Evolutionary conservation across 1,140 invertebrate genomes (phyloP), one percentile per base, ranked within the genome.

Genomic region (Bombus polaris): DNA sequence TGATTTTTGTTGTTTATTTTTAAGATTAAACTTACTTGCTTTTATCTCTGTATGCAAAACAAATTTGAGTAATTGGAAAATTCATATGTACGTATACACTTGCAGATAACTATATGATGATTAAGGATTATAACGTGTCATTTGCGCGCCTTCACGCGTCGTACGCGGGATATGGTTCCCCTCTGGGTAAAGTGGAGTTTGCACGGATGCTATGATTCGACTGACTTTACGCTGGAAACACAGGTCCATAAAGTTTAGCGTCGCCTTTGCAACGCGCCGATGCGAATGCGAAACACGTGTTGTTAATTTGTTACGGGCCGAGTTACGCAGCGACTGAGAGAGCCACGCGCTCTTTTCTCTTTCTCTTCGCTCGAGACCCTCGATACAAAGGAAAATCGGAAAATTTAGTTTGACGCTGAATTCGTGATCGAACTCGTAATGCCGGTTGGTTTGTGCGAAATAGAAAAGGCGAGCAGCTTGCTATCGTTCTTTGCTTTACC

Each of bases 271-370:
- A 80, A n/a, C 37, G 25, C 3, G 18, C 32, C 76, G 77, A 65
- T 72, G 57, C 37, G 83, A 85, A 85, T 85, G 83, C 83, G 68
- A 73, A 80, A 85, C 83, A 85, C 83, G 83, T 85, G 68, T 80
- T 71, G 83, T 80, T 85, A 85, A 85, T 85, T 85, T 65, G 83
- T 80, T 59, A 80, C 83, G 83, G 75, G 39, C 59, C 32, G 42
- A 32, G 62, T 76, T 83, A 77, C 73, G 72, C 39, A 32, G 74
- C n/a, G 18, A 22, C 71, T 5, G 44, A 35, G 44, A 53, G 42
- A 37, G 81, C 42, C 39, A 37, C 35, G 42, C 42, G 39, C 44
- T 47, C n/a, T 53, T n/a, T 75, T 53, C 44, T 53, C 73, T 75
- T 53, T 53, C 35, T 57, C 22, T 37, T 22, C 57, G 37, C 22